Base-by-base conservation (phyloP, 2,113 vertebrate species). In the Rhinoderma darwinii region DNA sequence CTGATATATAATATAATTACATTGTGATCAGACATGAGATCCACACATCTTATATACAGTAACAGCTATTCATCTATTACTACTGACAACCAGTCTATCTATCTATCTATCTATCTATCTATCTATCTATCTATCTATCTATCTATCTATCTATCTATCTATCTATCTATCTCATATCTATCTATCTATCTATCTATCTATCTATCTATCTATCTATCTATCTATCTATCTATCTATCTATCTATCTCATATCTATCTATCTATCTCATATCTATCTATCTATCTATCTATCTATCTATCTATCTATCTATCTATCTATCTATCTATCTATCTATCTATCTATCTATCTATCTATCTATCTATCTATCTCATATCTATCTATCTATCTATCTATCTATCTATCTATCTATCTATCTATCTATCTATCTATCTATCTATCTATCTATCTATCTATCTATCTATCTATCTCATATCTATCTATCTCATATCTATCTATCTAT, bases 391-490 rank as follows among this genome's bases (percentile, higher is more conserved):
- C 70, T 74, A 41, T 74, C 70, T 74, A 41, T 74, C 30, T n/a
- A 63, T 39, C 70, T 72, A 72, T 72, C 68, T 72, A 72, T 72
- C 35, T 72, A 72, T 72, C 68, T 74, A 74, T 74, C 70, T 74
- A 74, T 44, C 72, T 75, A 43, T 75, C 72, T 75, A 43, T 44
- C 72, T 75, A 43, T 75, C 72, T 75, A 43, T 75, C 72, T 63
- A n/a, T 63, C 59, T 63, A n/a, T 63, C 59, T 63, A n/a, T 25
- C 18, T 63, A n/a, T 63, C 59, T 63, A n/a, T 63, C 59, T 63
- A n/a, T 63, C 59, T 63, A n/a, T 63, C 59, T n/a, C n/a, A n/a
- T n/a, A 63, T 63, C 59, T 63, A n/a, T 63, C 59, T 63, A n/a
- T 63, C 59, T n/a, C n/a, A n/a, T 63, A 47, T 47, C 44, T 47